phyloP scores from a whole-genome alignment of 2,797 vertebrate species.

The Danio aesculapii region DNA sequence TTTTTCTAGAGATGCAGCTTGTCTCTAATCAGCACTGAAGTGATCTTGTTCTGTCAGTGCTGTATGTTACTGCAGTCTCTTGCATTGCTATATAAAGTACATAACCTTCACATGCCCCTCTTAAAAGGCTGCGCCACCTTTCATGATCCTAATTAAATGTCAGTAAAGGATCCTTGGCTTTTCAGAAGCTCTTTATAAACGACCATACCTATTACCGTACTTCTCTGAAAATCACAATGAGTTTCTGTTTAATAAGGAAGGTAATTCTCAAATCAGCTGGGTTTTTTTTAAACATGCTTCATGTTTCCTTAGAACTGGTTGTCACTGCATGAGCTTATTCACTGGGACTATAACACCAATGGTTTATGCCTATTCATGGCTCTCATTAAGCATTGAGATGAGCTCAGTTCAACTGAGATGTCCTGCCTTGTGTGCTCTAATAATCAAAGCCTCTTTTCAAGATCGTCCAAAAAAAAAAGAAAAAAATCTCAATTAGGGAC shows the following conservation, averaged over 20 bases:
- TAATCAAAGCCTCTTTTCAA: conserved; percentile 10
- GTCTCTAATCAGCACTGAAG: conserved; percentile 15
- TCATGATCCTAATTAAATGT: conserved; percentile 61
- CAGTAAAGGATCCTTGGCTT: conserved; percentile 33
- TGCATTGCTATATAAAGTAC: conserved; percentile 30
- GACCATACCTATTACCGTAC: neutral
- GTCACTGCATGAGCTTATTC: neutral
- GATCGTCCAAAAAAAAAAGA: neutral
- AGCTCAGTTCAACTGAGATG: conserved; percentile 9
- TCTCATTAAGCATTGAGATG: conserved; percentile 30
- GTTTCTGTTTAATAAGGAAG: neutral
- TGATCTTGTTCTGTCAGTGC: neutral
- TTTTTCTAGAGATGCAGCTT: conserved; percentile 11
- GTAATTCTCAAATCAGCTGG: neutral
- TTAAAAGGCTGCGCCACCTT: conserved; percentile 50
- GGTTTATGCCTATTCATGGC: conserved; percentile 6
- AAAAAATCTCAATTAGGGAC: neutral
- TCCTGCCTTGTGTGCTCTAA: neutral
- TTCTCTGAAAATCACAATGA: conserved; percentile 18
- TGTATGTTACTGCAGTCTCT: neutral
- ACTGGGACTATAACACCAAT: neutral
- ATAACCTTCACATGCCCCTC: conserved; percentile 44
- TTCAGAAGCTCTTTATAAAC: neutral
- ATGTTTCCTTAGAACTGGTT: neutral
- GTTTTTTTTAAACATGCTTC: neutral